Conservation (phyloP, 2,113 vertebrate species). For the Calidris pygmaea region DNA sequence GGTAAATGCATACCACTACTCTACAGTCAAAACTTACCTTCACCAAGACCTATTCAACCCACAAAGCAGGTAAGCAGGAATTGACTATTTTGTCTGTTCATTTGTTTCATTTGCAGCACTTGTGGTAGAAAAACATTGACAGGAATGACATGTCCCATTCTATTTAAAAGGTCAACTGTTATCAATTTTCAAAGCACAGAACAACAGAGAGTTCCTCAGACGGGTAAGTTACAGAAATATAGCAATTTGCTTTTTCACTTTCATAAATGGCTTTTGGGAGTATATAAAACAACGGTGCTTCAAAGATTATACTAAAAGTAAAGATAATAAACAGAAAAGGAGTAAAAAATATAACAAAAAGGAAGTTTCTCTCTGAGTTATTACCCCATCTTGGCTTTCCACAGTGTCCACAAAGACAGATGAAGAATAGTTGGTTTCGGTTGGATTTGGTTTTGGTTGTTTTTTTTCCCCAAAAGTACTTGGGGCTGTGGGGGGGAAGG, state of each 20-base stretch:
- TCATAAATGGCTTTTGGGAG: background rate
- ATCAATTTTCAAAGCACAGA: background rate
- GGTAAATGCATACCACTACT: background rate
- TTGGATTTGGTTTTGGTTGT: background rate
- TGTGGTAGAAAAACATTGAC: background rate
- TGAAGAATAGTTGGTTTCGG: background rate
- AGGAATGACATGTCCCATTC: background rate
- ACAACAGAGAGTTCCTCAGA: background rate
- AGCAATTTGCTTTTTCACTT: background rate
- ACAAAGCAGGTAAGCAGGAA: background rate
- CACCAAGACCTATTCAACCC: background rate
- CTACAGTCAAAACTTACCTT: background rate
- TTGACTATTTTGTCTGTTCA: background rate
- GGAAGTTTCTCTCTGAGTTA: background rate
- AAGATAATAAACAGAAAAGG: background rate
- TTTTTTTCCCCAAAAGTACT: background rate
- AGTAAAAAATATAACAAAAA: background rate
- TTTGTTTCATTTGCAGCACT: background rate
- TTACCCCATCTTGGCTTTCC: background rate
- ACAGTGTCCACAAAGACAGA: background rate
- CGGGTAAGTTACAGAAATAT: background rate
- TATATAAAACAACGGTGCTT: constrained; percentile 1
- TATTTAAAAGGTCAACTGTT: constrained; percentile 20
- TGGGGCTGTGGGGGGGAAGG: too few species aligned
- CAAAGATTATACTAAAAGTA: background rate